Evolutionary conservation across 2,888 invertebrate species (phyloP).

Genomic region (Campoletis raptor): DNA sequence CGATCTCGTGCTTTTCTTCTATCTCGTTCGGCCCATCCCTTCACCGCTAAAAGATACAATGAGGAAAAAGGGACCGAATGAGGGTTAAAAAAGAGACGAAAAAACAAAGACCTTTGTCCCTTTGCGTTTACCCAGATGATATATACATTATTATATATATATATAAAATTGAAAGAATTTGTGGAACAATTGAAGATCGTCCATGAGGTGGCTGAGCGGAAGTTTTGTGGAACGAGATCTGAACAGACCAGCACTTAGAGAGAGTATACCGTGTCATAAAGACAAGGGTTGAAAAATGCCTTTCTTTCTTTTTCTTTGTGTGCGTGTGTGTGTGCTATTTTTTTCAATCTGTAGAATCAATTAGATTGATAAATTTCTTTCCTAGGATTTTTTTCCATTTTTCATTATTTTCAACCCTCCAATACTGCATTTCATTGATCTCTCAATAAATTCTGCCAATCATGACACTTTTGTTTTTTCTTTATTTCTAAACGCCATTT

Average conservation of each 20-base stretch:
- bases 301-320: background rate
- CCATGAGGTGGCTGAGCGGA: slow-evolving; percentile 72
- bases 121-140: slow-evolving; percentile 31
- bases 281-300: background rate
- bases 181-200: slow-evolving; percentile 74
- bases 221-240: slow-evolving; percentile 59
- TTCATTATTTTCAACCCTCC: background rate
- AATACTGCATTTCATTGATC: background rate
- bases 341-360: background rate
- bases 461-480: too few relatives aligned
- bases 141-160: background rate
- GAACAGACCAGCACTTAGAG: background rate
- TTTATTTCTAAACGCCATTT: too few relatives aligned
- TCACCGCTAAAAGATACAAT: slow-evolving; percentile 29
- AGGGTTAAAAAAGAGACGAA: slow-evolving; percentile 6
- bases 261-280: background rate
- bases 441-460: too few relatives aligned
- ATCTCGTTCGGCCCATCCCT: background rate
- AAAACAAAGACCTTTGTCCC: slow-evolving; percentile 35
- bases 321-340: background rate
- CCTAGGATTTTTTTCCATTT: background rate
- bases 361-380: background rate
- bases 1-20: slow-evolving; percentile 39
- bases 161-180: slow-evolving; percentile 68
- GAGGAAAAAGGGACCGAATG: slow-evolving; percentile 2